Conservation (phyloP, 2,888 invertebrate genomes). For the Plebejus melissa region DNA sequence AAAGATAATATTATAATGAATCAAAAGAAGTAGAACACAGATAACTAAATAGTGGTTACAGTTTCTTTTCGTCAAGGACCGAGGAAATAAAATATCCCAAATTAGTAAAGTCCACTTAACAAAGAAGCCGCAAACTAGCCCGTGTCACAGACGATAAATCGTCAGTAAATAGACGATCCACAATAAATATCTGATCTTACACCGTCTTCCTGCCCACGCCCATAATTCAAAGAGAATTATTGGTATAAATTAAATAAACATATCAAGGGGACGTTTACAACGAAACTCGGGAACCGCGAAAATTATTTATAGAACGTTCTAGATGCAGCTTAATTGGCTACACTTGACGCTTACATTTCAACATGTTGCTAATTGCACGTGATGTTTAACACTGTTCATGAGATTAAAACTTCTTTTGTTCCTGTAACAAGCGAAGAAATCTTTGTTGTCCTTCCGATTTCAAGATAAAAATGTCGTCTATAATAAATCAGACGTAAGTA, state of each 20-base stretch:
- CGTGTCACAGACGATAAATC: constrained; percentile 55
- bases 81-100: not conserved
- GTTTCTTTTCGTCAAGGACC: not conserved
- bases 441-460: not conserved
- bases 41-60: not conserved
- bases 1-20: no score
- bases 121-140: constrained; percentile 36
- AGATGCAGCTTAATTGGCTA: constrained; percentile 35
- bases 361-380: not conserved
- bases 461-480: not conserved
- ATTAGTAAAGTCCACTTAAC: constrained; percentile 16
- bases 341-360: constrained; percentile 21
- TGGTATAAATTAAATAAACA: constrained; percentile 75
- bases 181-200: constrained; percentile 73
- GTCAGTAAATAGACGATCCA: constrained; percentile 63
- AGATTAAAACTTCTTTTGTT: not conserved
- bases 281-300: constrained; percentile 58
- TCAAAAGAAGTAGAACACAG: no score
- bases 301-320: constrained; percentile 51
- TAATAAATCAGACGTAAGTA: not conserved
- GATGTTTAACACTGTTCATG: not conserved
- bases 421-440: not conserved
- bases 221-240: constrained; percentile 73
- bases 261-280: constrained; percentile 68
- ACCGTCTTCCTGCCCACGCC: constrained; percentile 71